phyloP scores from a whole-genome alignment of 1,140 invertebrate species.

The Drosophila lini region DNA sequence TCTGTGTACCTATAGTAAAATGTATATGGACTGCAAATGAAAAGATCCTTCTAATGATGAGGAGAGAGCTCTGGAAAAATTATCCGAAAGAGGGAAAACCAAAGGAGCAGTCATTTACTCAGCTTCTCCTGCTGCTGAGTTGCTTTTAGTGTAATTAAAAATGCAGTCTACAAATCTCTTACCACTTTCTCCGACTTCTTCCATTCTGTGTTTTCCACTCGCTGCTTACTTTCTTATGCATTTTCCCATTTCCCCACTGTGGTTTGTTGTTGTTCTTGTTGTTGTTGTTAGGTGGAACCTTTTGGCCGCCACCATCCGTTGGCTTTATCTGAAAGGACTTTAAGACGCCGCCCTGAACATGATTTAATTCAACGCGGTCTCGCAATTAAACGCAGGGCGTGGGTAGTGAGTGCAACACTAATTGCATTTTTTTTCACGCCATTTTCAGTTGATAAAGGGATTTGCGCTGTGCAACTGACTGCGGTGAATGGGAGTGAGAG shows the following conservation, averaged over 20 bases:
- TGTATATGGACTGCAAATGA: not conserved
- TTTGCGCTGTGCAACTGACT: conserved; percentile 62
- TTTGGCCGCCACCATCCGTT: conserved; percentile 32
- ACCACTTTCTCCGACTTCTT: conserved; percentile 35
- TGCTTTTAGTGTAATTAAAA: conserved; percentile 78
- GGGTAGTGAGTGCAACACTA: conserved; percentile 64
- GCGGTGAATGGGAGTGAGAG: not conserved
- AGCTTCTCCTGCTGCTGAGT: conserved; percentile 32
- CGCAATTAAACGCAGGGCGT: conserved; percentile 69
- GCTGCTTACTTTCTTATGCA: conserved; percentile 55
- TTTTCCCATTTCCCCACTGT: conserved; percentile 34
- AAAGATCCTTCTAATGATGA: conserved; percentile 19
- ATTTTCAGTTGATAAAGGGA: conserved; percentile 70
- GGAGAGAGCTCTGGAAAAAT: conserved; percentile 35
- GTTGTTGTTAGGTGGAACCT: conserved; percentile 22
- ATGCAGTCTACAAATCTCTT: conserved; percentile 60
- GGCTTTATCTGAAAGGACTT: conserved; percentile 18
- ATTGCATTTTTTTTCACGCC: conserved; percentile 80
- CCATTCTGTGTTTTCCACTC: conserved; percentile 23
- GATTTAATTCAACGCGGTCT: conserved; percentile 78
- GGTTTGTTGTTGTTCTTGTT: conserved; percentile 47
- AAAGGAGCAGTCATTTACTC: conserved; percentile 43
- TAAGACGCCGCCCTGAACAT: conserved; percentile 49
- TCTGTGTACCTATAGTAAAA: not conserved
- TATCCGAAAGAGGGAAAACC: conserved; percentile 13